phyloP scores from a whole-genome alignment of 2,797 vertebrate genomes.

The Pelodytes ibericus region DNA sequence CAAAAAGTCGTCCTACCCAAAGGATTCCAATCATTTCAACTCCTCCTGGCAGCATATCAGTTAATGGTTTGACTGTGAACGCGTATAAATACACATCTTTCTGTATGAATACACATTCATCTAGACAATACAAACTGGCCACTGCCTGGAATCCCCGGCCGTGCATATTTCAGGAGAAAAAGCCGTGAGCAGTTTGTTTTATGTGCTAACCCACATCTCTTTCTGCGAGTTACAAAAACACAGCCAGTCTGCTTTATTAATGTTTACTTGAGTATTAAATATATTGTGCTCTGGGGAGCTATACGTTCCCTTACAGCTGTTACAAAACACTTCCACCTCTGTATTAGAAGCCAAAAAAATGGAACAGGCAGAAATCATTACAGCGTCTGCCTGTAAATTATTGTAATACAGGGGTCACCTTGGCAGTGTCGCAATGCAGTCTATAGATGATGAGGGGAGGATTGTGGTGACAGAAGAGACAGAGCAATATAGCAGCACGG shows the following conservation, averaged over 20 bases:
- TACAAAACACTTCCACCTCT: constrained; percentile 55
- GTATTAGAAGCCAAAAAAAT: constrained; percentile 55
- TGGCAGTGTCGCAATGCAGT: constrained; percentile 57
- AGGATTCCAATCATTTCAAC: not conserved
- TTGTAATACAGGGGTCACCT: constrained; percentile 57
- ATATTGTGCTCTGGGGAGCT: constrained; percentile 53
- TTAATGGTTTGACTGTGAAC: constrained; percentile 18
- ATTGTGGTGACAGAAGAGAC: constrained; percentile 37
- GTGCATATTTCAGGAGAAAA: constrained; percentile 49
- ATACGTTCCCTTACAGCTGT: constrained; percentile 55
- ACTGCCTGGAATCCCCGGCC: constrained; percentile 38
- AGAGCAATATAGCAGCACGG: constrained; percentile 22
- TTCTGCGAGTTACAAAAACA: constrained; percentile 55
- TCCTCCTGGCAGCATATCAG: not conserved
- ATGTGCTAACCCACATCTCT: constrained; percentile 50
- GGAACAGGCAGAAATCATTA: constrained; percentile 55
- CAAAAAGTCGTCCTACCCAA: no score
- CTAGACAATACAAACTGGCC: constrained; percentile 43
- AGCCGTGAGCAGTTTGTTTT: constrained; percentile 54
- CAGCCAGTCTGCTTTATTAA: constrained; percentile 55
- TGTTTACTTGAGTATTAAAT: constrained; percentile 58
- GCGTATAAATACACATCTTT: constrained; percentile 7
- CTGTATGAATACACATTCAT: constrained; percentile 35
- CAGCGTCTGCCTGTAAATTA: constrained; percentile 55
- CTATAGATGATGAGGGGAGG: constrained; percentile 51